Percentiles rank a stretch among this genome's conserved stretches.
phyloP scores from a whole-genome alignment of 2,888 invertebrate species.

The Thecocarcelia acutangulata region DNA sequence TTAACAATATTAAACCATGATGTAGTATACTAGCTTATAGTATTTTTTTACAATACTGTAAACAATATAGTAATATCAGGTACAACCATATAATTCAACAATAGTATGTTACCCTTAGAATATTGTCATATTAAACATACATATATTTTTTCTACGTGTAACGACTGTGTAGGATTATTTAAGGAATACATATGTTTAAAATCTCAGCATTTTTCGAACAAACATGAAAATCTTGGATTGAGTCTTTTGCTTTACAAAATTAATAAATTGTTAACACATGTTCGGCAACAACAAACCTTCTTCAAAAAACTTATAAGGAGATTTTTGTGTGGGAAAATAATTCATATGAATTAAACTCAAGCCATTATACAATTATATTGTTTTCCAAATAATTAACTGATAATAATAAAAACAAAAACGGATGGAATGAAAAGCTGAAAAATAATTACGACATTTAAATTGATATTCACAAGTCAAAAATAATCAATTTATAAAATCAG shows the following conservation, averaged over 20 bases:
- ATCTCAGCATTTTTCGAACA: not conserved
- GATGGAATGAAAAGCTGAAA: conserved; percentile 1
- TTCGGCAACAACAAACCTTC: conserved; percentile 36
- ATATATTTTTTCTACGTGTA: too few relatives aligned
- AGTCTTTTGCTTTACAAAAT: not conserved
- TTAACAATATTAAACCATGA: too few relatives aligned
- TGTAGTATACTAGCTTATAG: too few relatives aligned
- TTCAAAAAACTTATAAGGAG: conserved; percentile 15
- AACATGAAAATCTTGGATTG: not conserved
- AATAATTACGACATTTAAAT: conserved; percentile 57
- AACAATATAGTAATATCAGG: too few relatives aligned
- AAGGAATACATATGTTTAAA: too few relatives aligned
- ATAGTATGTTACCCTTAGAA: too few relatives aligned
- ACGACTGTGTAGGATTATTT: too few relatives aligned
- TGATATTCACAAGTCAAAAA: conserved; percentile 21
- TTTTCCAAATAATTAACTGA: conserved; percentile 39
- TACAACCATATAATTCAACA: too few relatives aligned
- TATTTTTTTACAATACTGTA: too few relatives aligned
- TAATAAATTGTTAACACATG: conserved; percentile 61
- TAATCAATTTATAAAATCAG: conserved; percentile 40
- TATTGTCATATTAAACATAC: too few relatives aligned
- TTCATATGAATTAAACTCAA: conserved; percentile 66
- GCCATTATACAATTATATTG: conserved; percentile 44
- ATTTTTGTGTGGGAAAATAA: conserved; percentile 71
- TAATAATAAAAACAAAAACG: conserved; percentile 43